A percentile compares a stretch with the other conserved stretches of the same genome.
These are phyloP conservation scores for Tyria jacobaeae DNA, from an alignment of 2,888 invertebrate genomes.

Conservation along the genomic window DNA sequence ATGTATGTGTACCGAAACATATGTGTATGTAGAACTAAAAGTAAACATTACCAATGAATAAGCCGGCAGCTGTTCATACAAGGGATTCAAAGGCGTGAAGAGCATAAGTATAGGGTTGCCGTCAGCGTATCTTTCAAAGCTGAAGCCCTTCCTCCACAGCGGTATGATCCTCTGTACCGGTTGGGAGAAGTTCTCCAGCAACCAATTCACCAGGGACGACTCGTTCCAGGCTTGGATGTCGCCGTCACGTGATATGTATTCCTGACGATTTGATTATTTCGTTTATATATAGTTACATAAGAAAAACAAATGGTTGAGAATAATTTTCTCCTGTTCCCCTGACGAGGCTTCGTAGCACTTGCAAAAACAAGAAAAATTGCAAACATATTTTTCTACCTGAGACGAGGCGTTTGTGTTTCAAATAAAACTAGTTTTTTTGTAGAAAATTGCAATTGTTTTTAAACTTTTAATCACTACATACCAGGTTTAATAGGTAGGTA, in stretches of 20 bases:
- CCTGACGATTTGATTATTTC: conserved; percentile 64
- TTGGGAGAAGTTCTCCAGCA: conserved; percentile 87
- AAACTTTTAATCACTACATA: too few relatives aligned
- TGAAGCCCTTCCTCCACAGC: conserved; percentile 89
- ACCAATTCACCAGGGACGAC: conserved; percentile 85
- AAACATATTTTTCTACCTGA: too few relatives aligned
- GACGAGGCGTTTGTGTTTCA: too few relatives aligned
- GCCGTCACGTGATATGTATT: conserved; percentile 78
- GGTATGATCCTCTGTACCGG: conserved; percentile 90
- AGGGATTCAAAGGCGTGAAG: conserved; percentile 92
- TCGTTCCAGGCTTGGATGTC: conserved; percentile 70
- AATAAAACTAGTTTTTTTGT: too few relatives aligned
- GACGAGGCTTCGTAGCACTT: too few relatives aligned
- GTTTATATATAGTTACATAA: too few relatives aligned
- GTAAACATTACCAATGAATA: conserved; percentile 89
- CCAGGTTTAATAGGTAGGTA: too few relatives aligned
- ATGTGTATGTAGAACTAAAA: neutral
- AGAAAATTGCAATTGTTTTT: too few relatives aligned
- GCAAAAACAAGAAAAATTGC: too few relatives aligned
- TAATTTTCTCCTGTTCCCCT: too few relatives aligned
- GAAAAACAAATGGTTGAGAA: too few relatives aligned
- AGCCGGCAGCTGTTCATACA: conserved; percentile 88
- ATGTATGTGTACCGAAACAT: too few relatives aligned
- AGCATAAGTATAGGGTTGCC: conserved; percentile 91
- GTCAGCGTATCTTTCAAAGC: conserved; percentile 89